These are phyloP conservation scores for Periophthalmus modestus DNA, from an alignment of 2,113 vertebrate species.

Conservation along the genomic window DNA sequence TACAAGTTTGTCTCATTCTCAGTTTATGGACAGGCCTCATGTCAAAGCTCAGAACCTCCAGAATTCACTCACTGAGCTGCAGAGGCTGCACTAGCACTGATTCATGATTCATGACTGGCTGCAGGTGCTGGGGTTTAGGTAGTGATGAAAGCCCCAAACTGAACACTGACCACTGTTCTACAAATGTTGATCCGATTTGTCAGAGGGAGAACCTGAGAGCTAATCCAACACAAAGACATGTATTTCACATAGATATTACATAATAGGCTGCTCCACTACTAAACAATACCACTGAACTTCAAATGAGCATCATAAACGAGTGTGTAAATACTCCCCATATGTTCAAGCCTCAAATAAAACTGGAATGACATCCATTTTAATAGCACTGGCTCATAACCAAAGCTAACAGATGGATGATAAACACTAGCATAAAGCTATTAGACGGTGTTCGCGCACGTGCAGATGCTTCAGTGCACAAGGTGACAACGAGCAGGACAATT, in stretches of 20 bases:
- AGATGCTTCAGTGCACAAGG: background rate
- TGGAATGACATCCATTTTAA: background rate
- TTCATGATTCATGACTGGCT: too few relatives aligned
- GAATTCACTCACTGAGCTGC: too few relatives aligned
- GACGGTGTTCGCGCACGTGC: background rate
- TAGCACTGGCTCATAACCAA: background rate
- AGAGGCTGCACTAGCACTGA: too few relatives aligned
- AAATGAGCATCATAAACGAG: background rate
- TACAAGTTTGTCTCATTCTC: too few relatives aligned
- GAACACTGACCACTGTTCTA: too few relatives aligned
- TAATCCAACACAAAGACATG: background rate
- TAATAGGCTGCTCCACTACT: background rate
- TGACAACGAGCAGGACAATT: background rate
- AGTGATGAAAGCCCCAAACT: too few relatives aligned
- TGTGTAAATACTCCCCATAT: background rate
- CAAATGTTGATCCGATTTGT: background rate
- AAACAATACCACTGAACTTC: background rate
- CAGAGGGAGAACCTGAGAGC: background rate
- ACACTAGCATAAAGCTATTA: background rate
- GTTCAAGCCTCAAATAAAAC: background rate
- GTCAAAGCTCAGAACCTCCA: too few relatives aligned
- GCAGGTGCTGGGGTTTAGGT: too few relatives aligned
- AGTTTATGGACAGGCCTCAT: too few relatives aligned
- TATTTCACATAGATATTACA: background rate
- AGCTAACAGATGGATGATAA: conserved; percentile 4